These are phyloP conservation scores for Dendrolimus pini DNA, from an alignment of 2,888 invertebrate genomes.

Conservation along the genomic window DNA sequence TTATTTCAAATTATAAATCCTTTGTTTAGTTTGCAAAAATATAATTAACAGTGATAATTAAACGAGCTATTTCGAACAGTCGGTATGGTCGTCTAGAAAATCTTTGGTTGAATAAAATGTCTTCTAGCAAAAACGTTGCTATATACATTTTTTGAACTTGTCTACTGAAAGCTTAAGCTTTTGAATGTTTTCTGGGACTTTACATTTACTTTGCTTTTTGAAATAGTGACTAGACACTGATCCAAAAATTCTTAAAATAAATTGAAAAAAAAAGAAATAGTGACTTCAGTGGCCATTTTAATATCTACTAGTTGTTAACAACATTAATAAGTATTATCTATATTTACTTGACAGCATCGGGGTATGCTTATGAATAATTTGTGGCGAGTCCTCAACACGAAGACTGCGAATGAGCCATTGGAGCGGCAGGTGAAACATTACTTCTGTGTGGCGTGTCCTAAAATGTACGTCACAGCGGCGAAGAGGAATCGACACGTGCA, in stretches of 20 bases:
- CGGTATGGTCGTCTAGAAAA: no score
- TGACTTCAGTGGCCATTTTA: no score
- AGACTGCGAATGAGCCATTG: slow-evolving; percentile 84
- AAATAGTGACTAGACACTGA: no score
- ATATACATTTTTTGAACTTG: neutral
- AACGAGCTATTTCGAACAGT: no score
- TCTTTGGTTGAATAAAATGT: neutral
- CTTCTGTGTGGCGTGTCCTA: slow-evolving; percentile 90
- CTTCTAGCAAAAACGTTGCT: neutral
- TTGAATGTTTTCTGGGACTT: neutral
- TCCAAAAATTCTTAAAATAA: no score
- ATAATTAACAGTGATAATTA: no score
- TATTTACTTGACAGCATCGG: slow-evolving; percentile 72
- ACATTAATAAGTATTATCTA: slow-evolving; percentile 34
- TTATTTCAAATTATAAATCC: no score
- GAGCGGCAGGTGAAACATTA: slow-evolving; percentile 86
- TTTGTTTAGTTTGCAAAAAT: no score
- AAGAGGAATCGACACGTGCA: slow-evolving; percentile 89
- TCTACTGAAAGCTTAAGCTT: neutral
- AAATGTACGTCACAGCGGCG: slow-evolving; percentile 89
- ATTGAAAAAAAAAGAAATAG: no score
- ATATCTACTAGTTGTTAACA: neutral
- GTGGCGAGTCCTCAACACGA: slow-evolving; percentile 84
- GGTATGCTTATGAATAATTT: slow-evolving; percentile 92
- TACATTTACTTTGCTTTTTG: neutral